Evolutionary conservation across 2,888 invertebrate genomes (phyloP).

Genomic region (Trissolcus brochymenae): DNA sequence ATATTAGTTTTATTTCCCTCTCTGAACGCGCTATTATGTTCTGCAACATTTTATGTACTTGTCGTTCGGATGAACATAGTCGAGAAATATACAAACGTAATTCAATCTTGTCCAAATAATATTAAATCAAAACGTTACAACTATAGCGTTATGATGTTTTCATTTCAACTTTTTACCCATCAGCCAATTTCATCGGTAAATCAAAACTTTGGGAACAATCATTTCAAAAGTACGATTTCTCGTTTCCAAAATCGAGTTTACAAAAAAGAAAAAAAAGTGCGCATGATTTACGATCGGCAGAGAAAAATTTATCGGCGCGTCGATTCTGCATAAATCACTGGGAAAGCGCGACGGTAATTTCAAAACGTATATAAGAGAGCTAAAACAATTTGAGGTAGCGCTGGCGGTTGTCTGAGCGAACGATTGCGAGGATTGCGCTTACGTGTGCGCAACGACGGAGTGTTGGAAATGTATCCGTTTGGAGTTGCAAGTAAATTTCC

Average conservation of each 20-base stretch:
- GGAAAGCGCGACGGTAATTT: conserved; percentile 32
- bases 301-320: conserved; percentile 14
- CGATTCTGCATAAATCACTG: conserved; percentile 28
- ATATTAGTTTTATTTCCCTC: conserved; percentile 29
- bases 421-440: conserved; percentile 13
- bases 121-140: no score
- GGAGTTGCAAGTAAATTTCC: conserved; percentile 49
- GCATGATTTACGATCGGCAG: conserved; percentile 18
- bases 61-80: conserved; percentile 19
- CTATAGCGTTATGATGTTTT: no score
- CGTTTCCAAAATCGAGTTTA: no score
- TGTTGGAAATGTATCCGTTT: conserved; percentile 26
- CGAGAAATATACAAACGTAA: conserved; percentile 5
- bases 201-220: no score
- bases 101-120: not conserved
- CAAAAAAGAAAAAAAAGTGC: no score
- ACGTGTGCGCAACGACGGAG: conserved; percentile 5
- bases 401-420: conserved; percentile 1
- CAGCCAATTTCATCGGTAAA: no score
- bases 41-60: conserved; percentile 39
- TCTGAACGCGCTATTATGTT: conserved; percentile 20
- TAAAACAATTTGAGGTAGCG: conserved; percentile 44
- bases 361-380: conserved; percentile 2
- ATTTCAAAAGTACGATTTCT: no score
- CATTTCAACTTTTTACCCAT: no score